phyloP scores from a whole-genome alignment of 2,888 invertebrate species.

The Creontiades dilutus region DNA sequence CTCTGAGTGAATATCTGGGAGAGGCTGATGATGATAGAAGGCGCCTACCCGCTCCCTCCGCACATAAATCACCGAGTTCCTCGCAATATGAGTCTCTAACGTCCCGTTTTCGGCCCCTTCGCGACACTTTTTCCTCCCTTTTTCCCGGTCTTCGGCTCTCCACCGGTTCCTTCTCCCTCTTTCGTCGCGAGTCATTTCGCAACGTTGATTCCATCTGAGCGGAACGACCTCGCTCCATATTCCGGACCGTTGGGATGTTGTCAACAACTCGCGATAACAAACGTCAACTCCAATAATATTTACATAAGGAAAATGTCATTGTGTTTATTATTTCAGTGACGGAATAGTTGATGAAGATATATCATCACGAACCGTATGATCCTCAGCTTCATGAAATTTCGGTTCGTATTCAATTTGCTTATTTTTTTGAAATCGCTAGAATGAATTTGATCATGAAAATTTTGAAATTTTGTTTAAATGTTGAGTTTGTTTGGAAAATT shows the following conservation, averaged over 20 bases:
- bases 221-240: conserved; percentile 5
- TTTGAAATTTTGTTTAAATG: too few relatives aligned
- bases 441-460: too few relatives aligned
- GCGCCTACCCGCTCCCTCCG: conserved; percentile 14
- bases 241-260: neutral
- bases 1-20: conserved; percentile 65
- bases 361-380: too few relatives aligned
- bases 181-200: conserved; percentile 49
- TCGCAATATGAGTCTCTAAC: conserved; percentile 67
- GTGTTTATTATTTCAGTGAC: too few relatives aligned
- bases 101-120: conserved; percentile 59
- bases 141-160: neutral
- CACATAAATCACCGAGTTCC: conserved; percentile 66
- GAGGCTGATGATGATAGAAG: conserved; percentile 67
- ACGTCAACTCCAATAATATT: neutral
- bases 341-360: too few relatives aligned
- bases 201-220: conserved; percentile 32
- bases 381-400: too few relatives aligned
- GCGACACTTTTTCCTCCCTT: conserved; percentile 59
- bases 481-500: too few relatives aligned
- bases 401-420: too few relatives aligned
- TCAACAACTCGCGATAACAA: neutral
- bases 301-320: too few relatives aligned
- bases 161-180: neutral
- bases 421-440: too few relatives aligned